phyloP scores from a whole-genome alignment of 1,140 invertebrate species.

The Pomacea maculata region DNA sequence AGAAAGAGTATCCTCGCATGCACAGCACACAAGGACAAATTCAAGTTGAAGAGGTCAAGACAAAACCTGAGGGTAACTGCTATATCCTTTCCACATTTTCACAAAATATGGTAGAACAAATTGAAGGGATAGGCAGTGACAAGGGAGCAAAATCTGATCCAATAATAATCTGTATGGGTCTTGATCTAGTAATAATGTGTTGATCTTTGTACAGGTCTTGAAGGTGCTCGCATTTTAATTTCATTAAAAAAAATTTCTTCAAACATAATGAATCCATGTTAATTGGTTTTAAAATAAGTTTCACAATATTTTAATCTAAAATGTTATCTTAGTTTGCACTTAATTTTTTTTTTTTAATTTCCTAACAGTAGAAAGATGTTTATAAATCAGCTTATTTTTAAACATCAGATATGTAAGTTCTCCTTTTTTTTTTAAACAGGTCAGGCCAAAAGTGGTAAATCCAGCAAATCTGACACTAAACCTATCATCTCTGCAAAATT shows the following conservation, averaged over 20 bases:
- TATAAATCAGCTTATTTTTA: not conserved
- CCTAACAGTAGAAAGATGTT: not conserved
- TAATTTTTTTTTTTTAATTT: not conserved
- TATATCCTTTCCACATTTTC: not conserved
- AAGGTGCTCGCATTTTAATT: no score
- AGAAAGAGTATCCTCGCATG: conserved; percentile 15
- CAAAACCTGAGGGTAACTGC: conserved; percentile 14
- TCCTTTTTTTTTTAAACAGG: not conserved
- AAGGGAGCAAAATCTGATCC: no score
- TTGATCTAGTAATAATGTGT: no score
- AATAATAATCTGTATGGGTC: no score
- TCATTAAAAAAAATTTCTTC: not conserved
- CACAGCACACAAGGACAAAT: not conserved
- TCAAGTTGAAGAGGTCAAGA: not conserved
- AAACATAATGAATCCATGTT: not conserved
- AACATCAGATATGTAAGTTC: not conserved
- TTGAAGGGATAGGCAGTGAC: not conserved
- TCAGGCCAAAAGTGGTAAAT: conserved; percentile 15
- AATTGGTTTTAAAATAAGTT: not conserved
- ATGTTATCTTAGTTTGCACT: not conserved
- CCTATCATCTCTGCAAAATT: not conserved
- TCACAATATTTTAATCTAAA: not conserved
- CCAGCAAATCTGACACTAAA: conserved; percentile 17
- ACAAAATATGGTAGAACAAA: not conserved
- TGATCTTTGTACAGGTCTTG: no score